Percentiles rank a stretch among this genome's conserved stretches.
phyloP scores from a whole-genome alignment of 1,140 invertebrate genomes.

The Papilio helenus region DNA sequence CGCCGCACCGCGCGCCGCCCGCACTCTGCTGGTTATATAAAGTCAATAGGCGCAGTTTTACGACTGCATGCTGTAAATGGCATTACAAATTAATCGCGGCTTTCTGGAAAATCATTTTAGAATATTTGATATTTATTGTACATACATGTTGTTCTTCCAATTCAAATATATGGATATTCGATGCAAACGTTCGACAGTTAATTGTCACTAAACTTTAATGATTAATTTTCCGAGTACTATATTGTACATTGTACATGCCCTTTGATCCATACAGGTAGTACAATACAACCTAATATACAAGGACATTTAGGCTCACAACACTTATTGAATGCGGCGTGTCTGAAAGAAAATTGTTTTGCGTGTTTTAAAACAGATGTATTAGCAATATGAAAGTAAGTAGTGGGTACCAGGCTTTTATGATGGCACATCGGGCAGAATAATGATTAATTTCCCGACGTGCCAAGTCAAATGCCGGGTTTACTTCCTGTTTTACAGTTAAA shows the following conservation, averaged over 20 bases:
- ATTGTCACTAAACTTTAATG: neutral
- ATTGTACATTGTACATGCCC: neutral
- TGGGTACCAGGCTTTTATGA: neutral
- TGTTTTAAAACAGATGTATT: neutral
- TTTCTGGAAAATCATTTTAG: neutral
- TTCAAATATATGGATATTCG: too few species aligned
- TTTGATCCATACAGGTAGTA: neutral
- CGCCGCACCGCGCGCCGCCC: neutral
- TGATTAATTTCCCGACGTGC: neutral
- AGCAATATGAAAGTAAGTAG: neutral
- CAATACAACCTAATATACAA: neutral
- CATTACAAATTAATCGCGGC: slow-evolving; percentile 11
- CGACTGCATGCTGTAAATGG: neutral
- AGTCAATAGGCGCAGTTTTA: neutral
- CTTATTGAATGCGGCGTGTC: neutral
- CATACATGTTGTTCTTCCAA: neutral
- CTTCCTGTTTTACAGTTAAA: neutral
- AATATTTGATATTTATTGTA: neutral
- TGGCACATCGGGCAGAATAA: neutral
- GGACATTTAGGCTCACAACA: neutral
- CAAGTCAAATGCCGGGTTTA: neutral
- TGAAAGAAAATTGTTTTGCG: too few species aligned
- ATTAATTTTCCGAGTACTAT: neutral
- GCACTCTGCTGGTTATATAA: neutral
- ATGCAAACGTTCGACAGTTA: neutral